Evolutionary conservation across 2,113 vertebrate genomes (phyloP).

Genomic region (Channa maculata): DNA sequence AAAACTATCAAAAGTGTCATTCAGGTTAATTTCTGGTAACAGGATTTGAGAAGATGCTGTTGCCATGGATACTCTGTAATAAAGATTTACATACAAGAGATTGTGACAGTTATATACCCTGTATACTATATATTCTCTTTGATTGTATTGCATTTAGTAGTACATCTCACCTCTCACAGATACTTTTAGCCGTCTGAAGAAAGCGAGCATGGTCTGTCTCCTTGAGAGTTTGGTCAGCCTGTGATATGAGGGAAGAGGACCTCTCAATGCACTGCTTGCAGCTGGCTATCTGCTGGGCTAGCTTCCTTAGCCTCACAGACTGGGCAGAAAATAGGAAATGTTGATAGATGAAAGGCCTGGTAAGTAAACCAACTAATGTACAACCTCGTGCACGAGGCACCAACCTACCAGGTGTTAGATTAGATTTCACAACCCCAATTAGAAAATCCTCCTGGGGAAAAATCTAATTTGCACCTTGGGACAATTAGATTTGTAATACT

Average conservation of each 20-base stretch:
- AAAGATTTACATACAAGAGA: constrained; percentile 10
- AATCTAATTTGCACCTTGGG: constrained; percentile 28
- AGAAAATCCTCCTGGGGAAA: constrained; percentile 24
- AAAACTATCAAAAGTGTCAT: constrained; percentile 96
- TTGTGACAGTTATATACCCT: not conserved
- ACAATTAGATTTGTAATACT: constrained; percentile 34
- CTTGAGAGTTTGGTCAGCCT: constrained; percentile 95
- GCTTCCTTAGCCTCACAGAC: constrained; percentile 93
- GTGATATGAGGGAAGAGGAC: constrained; percentile 95
- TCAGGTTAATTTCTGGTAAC: constrained; percentile 98
- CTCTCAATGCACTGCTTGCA: constrained; percentile 98
- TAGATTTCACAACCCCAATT: constrained; percentile 24
- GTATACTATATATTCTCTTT: not conserved
- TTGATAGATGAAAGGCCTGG: constrained; percentile 31
- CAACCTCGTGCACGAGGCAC: not conserved
- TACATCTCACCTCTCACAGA: constrained; percentile 91
- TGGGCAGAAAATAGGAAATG: constrained; percentile 65
- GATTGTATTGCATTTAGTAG: not conserved
- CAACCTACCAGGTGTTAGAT: constrained; percentile 34
- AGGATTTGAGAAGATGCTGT: constrained; percentile 97
- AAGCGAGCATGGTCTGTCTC: constrained; percentile 94
- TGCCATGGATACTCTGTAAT: constrained; percentile 95
- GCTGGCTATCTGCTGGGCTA: constrained; percentile 95
- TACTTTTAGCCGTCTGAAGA: constrained; percentile 95
- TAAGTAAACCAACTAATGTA: constrained; percentile 9